phyloP scores from a whole-genome alignment of 2,888 invertebrate genomes.

The Tortrix viridana region DNA sequence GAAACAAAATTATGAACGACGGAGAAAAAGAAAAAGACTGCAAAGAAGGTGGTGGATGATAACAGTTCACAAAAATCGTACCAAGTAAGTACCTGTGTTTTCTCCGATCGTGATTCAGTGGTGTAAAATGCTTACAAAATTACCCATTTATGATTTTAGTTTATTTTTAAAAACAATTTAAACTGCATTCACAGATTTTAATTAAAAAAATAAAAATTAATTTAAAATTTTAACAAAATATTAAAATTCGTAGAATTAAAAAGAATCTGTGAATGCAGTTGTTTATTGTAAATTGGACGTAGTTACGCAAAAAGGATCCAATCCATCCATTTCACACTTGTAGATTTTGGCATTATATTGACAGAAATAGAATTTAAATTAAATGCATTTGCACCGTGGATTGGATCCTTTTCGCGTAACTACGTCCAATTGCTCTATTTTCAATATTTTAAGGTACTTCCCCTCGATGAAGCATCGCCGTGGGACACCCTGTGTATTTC shows the following conservation, averaged over 20 bases:
- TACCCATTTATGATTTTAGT: conserved; percentile 38
- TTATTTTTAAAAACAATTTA: conserved; percentile 34
- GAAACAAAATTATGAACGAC: conserved; percentile 42
- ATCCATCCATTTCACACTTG: too few relatives aligned
- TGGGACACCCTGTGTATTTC: conserved; percentile 39
- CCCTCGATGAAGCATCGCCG: conserved; percentile 35
- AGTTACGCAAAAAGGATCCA: too few relatives aligned
- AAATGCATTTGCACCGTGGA: too few relatives aligned
- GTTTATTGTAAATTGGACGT: conserved; percentile 39
- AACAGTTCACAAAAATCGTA: conserved; percentile 17
- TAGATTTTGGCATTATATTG: too few relatives aligned
- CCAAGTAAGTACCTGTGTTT: conserved; percentile 33
- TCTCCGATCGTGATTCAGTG: conserved; percentile 40
- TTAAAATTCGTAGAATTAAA: conserved; percentile 39
- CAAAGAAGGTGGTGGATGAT: conserved; percentile 45
- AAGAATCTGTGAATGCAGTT: conserved; percentile 40
- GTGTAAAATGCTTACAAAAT: conserved; percentile 41
- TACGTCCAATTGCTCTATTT: conserved; percentile 26
- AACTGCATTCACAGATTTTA: conserved; percentile 21
- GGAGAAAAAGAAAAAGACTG: conserved; percentile 33
- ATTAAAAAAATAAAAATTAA: conserved; percentile 30
- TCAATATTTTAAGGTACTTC: too few relatives aligned
- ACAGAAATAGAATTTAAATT: too few relatives aligned
- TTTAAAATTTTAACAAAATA: conserved; percentile 39
- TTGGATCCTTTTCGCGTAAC: too few relatives aligned